Conservation (phyloP, 2,888 invertebrate species). For the Stegophylla sp. region DNA sequence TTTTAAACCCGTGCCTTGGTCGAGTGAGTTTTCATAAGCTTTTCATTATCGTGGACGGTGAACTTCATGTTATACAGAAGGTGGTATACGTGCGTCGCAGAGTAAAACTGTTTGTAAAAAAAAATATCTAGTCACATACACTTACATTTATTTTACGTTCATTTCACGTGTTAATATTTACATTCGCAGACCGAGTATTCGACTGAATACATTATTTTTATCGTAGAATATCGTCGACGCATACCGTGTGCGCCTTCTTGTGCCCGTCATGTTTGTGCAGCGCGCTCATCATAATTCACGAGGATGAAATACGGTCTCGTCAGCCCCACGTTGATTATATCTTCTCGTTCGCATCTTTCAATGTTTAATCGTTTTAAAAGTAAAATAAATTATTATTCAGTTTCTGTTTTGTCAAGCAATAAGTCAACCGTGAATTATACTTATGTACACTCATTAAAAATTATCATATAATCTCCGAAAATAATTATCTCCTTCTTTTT, state of each 20-base stretch:
- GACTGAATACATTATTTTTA: not conserved
- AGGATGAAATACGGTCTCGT: not conserved
- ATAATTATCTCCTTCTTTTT: too few species aligned
- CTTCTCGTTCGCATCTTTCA: not conserved
- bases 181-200: not conserved
- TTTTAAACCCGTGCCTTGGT: not conserved
- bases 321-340: slow-evolving; percentile 7
- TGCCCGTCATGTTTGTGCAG: not conserved
- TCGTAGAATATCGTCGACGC: not conserved
- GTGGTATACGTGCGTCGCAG: too few species aligned
- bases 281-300: not conserved
- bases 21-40: not conserved
- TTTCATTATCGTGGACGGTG: not conserved
- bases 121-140: too few species aligned
- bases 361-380: not conserved
- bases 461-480: too few species aligned
- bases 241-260: not conserved
- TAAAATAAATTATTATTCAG: not conserved
- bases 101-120: too few species aligned
- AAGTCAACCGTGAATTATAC: too few species aligned
- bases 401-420: too few species aligned
- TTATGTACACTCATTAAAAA: too few species aligned
- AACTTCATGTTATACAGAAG: too few species aligned
- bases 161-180: too few species aligned
- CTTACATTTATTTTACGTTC: not conserved